Conservation (phyloP, 2,888 invertebrate genomes). For the Limnephilus lunatus region DNA sequence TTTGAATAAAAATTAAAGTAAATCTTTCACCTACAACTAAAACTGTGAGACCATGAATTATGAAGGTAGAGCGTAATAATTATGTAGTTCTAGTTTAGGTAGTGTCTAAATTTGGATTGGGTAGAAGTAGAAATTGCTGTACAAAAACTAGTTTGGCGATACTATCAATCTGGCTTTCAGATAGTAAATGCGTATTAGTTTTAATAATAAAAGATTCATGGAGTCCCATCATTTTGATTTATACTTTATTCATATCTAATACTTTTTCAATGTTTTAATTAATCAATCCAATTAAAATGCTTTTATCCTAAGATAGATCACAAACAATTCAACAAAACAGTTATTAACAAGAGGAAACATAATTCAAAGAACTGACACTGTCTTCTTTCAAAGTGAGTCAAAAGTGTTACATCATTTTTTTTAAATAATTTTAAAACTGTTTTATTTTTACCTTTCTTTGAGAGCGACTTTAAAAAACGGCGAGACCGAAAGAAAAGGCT, state of each 20-base stretch:
- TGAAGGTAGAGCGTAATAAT: not conserved
- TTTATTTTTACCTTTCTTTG: not conserved
- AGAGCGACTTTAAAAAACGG: not conserved
- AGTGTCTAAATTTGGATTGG: not conserved
- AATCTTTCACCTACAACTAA: not conserved
- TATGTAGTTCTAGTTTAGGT: not conserved
- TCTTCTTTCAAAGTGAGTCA: not conserved
- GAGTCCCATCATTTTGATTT: not conserved
- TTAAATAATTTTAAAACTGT: not conserved
- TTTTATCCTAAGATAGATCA: not conserved
- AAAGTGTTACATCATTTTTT: not conserved
- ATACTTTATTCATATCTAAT: not conserved
- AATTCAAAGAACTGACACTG: not conserved
- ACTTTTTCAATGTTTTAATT: not conserved
- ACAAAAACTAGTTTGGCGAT: not conserved
- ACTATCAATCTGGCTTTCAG: not conserved
- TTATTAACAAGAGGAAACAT: not conserved
- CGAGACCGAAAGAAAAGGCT: slow-evolving; percentile 54
- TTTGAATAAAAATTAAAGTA: not conserved
- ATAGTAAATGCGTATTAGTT: not conserved
- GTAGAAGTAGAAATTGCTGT: not conserved
- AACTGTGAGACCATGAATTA: not conserved
- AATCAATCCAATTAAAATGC: not conserved
- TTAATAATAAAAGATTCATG: not conserved
- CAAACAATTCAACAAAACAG: not conserved